Conservation (phyloP, 2,797 vertebrate species). For the Siniperca scherzeri region DNA sequence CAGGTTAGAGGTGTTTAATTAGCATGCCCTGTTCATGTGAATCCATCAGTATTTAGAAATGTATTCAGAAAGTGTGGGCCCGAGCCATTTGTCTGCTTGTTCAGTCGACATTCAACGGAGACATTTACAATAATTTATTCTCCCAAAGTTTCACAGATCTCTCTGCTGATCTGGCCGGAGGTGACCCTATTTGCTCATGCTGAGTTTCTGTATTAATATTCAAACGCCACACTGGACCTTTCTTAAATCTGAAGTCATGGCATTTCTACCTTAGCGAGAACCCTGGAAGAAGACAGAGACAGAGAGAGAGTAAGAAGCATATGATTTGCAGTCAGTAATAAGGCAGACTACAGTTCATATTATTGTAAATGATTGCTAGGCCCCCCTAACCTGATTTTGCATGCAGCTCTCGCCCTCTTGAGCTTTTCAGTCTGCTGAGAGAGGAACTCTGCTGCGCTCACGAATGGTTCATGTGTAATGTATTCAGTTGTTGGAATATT, state of each 20-base stretch:
- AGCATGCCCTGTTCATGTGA: no score
- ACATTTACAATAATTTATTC: neutral
- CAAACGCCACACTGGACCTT: neutral
- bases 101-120: neutral
- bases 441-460: conserved; percentile 7
- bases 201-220: conserved; percentile 17
- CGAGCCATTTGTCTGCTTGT: neutral
- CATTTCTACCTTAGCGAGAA: neutral
- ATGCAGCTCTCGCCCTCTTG: conserved; percentile 16
- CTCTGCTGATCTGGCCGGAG: neutral
- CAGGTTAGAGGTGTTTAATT: neutral
- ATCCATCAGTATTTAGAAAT: conserved; percentile 16
- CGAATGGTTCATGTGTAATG: neutral
- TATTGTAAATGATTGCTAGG: conserved; percentile 5
- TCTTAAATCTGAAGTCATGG: neutral
- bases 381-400: conserved; percentile 15
- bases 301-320: neutral
- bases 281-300: neutral
- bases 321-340: conserved; percentile 18
- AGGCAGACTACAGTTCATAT: conserved; percentile 12
- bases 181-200: neutral
- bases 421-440: conserved; percentile 2
- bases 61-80: neutral
- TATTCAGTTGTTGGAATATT: conserved; percentile 1
- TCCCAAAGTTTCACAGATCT: neutral